A percentile compares a stretch with the other conserved stretches of the same genome.
Conservation (phyloP, 1,140 invertebrate genomes). For the Bacillus rossius region DNA sequence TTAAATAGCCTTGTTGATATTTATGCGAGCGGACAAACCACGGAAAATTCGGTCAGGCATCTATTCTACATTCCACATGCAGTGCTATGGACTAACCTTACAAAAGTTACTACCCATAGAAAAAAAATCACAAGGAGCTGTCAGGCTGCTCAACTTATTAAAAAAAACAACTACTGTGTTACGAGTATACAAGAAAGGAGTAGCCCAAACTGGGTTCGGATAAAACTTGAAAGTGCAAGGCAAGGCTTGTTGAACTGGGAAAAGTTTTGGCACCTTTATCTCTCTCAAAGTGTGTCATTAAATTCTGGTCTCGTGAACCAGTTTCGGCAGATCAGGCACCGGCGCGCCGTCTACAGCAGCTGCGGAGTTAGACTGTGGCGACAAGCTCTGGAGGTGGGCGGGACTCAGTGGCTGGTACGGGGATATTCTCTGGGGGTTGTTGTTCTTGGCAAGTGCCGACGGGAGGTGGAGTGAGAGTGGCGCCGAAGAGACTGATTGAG, state of each 20-base stretch:
- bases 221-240: too few species aligned
- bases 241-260: not conserved
- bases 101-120: too few species aligned
- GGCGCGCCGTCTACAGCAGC: conserved; percentile 8
- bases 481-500: not conserved
- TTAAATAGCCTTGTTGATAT: too few species aligned
- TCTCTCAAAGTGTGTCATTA: conserved; percentile 35
- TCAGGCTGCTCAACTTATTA: too few species aligned
- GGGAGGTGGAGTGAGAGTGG: conserved; percentile 7
- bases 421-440: conserved; percentile 20
- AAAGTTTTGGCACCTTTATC: not conserved
- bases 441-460: conserved; percentile 12
- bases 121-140: too few species aligned
- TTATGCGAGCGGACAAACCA: conserved; percentile 14
- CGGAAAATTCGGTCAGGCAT: conserved; percentile 1
- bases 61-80: conserved; percentile 10
- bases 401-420: conserved; percentile 22
- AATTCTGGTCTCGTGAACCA: conserved; percentile 66
- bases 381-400: conserved; percentile 22
- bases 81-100: conserved; percentile 6
- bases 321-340: conserved; percentile 54
- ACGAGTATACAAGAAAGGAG: too few species aligned
- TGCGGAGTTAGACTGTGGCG: conserved; percentile 14
- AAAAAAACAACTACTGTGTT: too few species aligned
- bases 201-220: too few species aligned